Evolutionary conservation across 2,888 invertebrate species (phyloP), one percentile per base, ranked within the genome.

Genomic region (Chamaedrilus cognettii): DNA sequence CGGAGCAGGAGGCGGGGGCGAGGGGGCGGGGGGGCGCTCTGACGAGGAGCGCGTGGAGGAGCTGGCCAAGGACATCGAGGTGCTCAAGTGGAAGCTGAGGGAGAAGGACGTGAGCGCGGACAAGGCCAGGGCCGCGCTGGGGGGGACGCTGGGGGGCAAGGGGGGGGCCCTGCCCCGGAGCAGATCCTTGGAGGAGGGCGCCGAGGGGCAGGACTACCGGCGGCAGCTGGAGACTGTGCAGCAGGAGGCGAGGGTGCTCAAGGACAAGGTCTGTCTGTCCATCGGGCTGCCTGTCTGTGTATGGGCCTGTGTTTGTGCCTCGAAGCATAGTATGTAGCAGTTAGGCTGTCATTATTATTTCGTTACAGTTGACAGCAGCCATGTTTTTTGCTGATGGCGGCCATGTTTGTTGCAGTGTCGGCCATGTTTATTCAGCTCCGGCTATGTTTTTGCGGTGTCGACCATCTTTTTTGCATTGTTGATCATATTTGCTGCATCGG

Each of bases 21-120:
- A 88, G 87, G 62, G 90, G 90, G 75, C 83, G 92, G 34, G 86
- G 90, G 70, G 90, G 90, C 85, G 88, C 92, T 84, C 86, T 95
- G 65, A 57, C n/a, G 63, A 66, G 32, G 63, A 66, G 33, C 52
- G 58, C 31, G 33, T 64, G 11, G 26, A 33, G 32, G 60, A 57
- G 33, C 58, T 65, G 42, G 64, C 63, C 70, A 90, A 90, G 77
- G 92, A 93, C 84, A 87, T 90, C 65, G 88, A 87, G 61, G 15
- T 64, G 75, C 83, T 92, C 35, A 86, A 90, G 70, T 90, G 90
- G 80, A 90, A 94, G 77, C 86, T 89, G 68, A 90, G 90, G 77
- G 89, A 90, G 75, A 90, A 89, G 78, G 93, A 93, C 79, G 85
- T 88, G 3, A 93, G 23, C 32, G 56, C 60, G 2, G 65, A 42